Evolutionary conservation across 2,113 vertebrate genomes (phyloP).

Genomic region (Apteryx mantelli): DNA sequence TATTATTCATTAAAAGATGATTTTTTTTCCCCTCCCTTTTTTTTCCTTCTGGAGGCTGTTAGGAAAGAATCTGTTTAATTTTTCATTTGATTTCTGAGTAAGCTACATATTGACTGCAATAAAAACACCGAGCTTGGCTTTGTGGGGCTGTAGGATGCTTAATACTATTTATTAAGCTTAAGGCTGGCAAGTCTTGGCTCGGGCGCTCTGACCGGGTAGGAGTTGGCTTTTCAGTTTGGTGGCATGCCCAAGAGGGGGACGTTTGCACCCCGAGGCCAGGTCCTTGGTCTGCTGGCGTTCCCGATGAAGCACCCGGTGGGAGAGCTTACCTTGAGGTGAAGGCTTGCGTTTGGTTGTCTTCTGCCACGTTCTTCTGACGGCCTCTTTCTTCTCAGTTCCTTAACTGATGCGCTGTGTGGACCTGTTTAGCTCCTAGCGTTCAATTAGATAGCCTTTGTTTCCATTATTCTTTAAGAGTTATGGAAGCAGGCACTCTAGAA

Average conservation of each 20-base stretch:
- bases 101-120: background rate
- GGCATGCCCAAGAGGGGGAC: background rate
- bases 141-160: background rate
- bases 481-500: background rate
- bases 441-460: background rate
- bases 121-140: background rate
- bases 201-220: background rate
- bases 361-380: background rate
- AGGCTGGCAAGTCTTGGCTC: background rate
- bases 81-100: background rate
- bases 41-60: background rate
- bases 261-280: background rate
- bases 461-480: background rate
- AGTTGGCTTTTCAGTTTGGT: background rate
- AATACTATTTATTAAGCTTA: background rate
- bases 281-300: slow-evolving; percentile 46
- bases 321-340: background rate
- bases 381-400: background rate
- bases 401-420: background rate
- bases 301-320: too few species aligned
- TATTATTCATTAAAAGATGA: background rate
- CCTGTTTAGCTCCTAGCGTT: background rate
- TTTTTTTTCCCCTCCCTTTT: background rate
- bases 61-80: background rate
- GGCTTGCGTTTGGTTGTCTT: background rate